Conservation (phyloP, 2,113 vertebrate genomes). For the Hylia prasina region DNA sequence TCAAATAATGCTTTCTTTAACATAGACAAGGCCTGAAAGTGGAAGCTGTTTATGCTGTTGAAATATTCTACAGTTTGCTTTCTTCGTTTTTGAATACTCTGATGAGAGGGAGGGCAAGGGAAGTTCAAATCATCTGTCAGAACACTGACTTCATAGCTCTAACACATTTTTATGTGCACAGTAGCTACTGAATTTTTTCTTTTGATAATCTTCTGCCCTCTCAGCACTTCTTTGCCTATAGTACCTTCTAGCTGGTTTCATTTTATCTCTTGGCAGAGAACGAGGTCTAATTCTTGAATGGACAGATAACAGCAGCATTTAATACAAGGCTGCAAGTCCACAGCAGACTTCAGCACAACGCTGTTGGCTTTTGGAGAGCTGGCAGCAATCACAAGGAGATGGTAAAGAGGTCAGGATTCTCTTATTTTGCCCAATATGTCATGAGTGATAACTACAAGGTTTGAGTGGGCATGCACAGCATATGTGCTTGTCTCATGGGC, state of each 20-base stretch:
- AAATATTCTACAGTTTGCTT: not conserved
- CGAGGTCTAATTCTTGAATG: not conserved
- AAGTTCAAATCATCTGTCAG: not conserved
- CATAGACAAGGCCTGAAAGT: not conserved
- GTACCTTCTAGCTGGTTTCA: not conserved
- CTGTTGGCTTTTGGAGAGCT: not conserved
- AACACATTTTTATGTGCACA: not conserved
- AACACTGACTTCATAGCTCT: not conserved
- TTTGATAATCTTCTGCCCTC: not conserved
- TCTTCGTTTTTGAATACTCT: not conserved
- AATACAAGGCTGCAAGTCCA: not conserved
- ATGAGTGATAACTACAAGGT: not conserved
- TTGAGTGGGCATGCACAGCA: not conserved
- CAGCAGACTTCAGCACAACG: not conserved
- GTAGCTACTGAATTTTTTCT: not conserved
- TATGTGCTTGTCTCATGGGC: not conserved
- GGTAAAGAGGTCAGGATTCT: not conserved
- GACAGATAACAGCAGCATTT: not conserved
- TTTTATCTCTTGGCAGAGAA: not conserved
- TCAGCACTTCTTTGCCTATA: not conserved
- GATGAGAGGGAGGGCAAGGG: not conserved
- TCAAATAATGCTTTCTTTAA: not conserved
- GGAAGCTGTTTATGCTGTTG: not conserved
- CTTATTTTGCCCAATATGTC: not conserved
- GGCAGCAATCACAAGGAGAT: not conserved